Evolutionary conservation across 2,113 vertebrate species (phyloP).

Genomic region (Trematocara marginatum): DNA sequence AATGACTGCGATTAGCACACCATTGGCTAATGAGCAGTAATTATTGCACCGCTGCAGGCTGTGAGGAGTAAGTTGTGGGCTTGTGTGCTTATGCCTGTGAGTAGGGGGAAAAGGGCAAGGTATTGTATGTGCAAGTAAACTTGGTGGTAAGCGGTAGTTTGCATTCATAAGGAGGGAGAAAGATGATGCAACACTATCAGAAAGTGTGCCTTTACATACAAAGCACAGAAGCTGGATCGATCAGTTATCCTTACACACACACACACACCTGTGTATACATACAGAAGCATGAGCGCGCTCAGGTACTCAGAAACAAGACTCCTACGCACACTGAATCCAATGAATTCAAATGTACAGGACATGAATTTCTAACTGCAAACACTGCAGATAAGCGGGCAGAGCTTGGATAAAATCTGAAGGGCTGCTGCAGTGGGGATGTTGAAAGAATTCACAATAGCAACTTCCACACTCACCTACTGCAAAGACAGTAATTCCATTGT

Average conservation of each 20-base stretch:
- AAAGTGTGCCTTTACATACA: not conserved
- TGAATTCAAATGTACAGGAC: constrained; percentile 47
- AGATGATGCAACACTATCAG: not conserved
- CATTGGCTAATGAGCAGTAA: constrained; percentile 69
- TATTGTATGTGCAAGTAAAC: not conserved
- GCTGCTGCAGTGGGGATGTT: constrained; percentile 30
- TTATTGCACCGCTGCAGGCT: constrained; percentile 63
- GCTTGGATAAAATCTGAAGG: constrained; percentile 30
- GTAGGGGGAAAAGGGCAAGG: not conserved
- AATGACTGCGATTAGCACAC: constrained; percentile 70
- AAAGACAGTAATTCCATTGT: constrained; percentile 79
- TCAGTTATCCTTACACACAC: not conserved
- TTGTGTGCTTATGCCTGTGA: not conserved
- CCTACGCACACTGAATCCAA: not conserved
- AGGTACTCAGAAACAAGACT: not conserved
- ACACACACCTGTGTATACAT: not conserved
- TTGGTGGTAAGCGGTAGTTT: not conserved
- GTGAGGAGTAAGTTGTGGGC: not conserved
- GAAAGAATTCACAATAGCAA: constrained; percentile 35
- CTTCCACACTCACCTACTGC: constrained; percentile 76
- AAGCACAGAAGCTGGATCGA: not conserved
- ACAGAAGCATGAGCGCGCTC: not conserved
- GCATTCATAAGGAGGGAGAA: not conserved
- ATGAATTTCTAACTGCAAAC: constrained; percentile 50
- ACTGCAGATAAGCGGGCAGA: constrained; percentile 39